Evolutionary conservation across 2,113 vertebrate genomes (phyloP).

Genomic region (Chloropsis hardwickii): DNA sequence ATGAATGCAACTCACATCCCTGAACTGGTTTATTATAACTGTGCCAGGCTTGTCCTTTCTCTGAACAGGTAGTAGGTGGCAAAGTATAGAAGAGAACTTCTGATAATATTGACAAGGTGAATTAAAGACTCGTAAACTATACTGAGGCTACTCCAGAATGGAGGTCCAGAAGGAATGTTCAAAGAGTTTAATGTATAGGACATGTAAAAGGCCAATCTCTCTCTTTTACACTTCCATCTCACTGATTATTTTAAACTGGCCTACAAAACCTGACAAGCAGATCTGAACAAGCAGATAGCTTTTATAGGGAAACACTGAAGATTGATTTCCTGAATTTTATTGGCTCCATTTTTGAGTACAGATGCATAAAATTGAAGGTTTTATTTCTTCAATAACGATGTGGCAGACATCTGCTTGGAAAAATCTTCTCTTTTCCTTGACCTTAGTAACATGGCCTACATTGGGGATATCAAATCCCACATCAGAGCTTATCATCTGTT

Average conservation of each 20-base stretch:
- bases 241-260: neutral
- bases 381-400: neutral
- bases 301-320: neutral
- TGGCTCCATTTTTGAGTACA: neutral
- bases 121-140: neutral
- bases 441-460: neutral
- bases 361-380: neutral
- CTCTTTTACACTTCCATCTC: neutral
- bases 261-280: neutral
- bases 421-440: neutral
- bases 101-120: neutral
- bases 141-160: neutral
- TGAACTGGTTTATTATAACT: neutral
- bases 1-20: neutral
- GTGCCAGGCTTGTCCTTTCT: neutral
- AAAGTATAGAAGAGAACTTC: neutral
- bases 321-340: neutral
- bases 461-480: neutral
- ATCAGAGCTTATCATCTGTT: neutral
- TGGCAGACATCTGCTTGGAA: neutral
- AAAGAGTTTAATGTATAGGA: neutral
- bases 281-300: neutral
- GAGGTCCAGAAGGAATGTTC: neutral
- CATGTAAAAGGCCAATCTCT: neutral
- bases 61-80: neutral